Base-by-base conservation (phyloP, 2,888 invertebrate species). In the Tanypteryx hageni region DNA sequence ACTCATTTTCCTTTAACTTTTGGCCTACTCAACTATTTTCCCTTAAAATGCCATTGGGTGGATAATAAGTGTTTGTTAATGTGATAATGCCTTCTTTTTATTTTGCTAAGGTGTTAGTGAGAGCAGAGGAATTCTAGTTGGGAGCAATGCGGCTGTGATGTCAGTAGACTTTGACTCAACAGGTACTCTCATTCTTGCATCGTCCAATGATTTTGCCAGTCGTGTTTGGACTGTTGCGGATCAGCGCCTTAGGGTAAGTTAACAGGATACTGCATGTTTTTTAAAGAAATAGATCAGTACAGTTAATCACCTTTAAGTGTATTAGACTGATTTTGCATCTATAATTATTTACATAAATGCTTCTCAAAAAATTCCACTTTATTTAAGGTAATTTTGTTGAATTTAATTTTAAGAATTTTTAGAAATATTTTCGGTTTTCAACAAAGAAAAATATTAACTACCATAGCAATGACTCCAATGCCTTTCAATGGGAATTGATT, bases 121-220 rank as follows among this genome's bases (percentile, higher is more conserved):
- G 94, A 96, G 96, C 93, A 97, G 97, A 95, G 98, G 98, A 56
- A 96, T 97, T 85, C 96, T 99, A 93, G 97, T 98, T 56, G 99
- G 99, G 11, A 99, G 99, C 94, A 99, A 99, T 95, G 98, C 98
- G 31, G 98, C 98, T 91, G 98, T 99, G 44, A 99, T 99, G 97
- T 98, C 99, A 0, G 97, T 99, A 93, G 99, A 99, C 95, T 99
- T 99, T 95, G 99, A 99, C 95, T 96, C 97, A 81, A 98, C 99
- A 92, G 99, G 99, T 92, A 96, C 97, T 16, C 96, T 97, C 94
- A 96, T 99, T 93, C 96, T 99, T 92, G 99, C 98, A 22, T 98
- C 99, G 86, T 99, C 99, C 83, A 99, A 99, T 95, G 99, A 99
- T 96, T 99, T 98, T 95, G 99, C 99, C 27, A 98, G 98, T 94